Base-by-base conservation (phyloP, 2,797 vertebrate genomes). In the Danio jaintianensis region DNA sequence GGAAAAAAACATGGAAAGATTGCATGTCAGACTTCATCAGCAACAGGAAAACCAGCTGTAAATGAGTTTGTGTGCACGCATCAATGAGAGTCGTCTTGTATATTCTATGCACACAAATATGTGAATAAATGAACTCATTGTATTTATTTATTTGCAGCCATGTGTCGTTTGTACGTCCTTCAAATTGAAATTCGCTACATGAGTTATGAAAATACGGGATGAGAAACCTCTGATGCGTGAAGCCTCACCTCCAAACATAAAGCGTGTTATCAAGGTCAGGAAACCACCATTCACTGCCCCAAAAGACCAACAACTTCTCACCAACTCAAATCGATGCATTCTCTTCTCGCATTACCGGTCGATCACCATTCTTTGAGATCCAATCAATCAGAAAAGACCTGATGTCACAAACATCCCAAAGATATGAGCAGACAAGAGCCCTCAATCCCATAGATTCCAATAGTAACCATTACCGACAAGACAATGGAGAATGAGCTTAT, bases 11-110 rank as follows among this genome's bases (percentile, higher is more conserved):
- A 73, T 73, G 82, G 78, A 86, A 81, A 84, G 78, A 89, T 88
- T 89, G 90, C 90, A 88, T 89, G 84, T 88, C 89, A 87, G 78
- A 85, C 87, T 86, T 87, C 84, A 85, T 86, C 81, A 78, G 67
- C 76, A 38, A 85, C 81, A 85, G 81, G 84, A 82, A 83, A 84
- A 91, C 85, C 72, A 86, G 89, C 91, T 90, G 90, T 89, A 93
- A 93, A 93, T 91, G 86, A 90, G 88, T 88, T 62, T 82, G 85
- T 88, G 91, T 91, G 72, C 50, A 64, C 73, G 45, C 52, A 22
- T 79, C 75, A 85, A 74, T 81, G 74, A 12, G 47, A 77, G 63
- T 72, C 78, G 59, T 38, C 42, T 73, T 56, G 78, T 61, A 73
- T 47, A 72, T 80, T 80, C 42, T 12, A 16, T 6, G 1, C 9